Evolutionary conservation across 37 sponge, comb jelly and placozoan genomes (phyloP).

Genomic region (Oopsacas minuta): DNA sequence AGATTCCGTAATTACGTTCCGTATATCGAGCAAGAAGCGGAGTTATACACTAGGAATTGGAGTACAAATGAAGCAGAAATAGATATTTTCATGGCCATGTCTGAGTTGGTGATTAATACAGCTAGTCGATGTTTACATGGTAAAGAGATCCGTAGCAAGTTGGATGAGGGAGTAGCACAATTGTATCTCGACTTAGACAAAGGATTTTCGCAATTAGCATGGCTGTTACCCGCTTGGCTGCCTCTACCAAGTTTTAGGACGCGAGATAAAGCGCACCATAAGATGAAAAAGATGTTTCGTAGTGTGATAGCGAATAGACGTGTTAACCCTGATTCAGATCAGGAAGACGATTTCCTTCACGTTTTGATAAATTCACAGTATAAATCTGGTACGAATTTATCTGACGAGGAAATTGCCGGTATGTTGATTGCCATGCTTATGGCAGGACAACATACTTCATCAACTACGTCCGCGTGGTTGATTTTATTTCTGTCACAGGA

Average conservation of each 20-base stretch:
- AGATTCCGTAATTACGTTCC: constrained; percentile 53
- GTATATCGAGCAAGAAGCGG: constrained; percentile 52
- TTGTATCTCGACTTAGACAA: constrained; percentile 70
- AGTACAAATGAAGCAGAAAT: constrained; percentile 51
- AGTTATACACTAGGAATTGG: constrained; percentile 40
- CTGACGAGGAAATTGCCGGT: constrained; percentile 63
- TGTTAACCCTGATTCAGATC: background rate
- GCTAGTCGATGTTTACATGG: constrained; percentile 77
- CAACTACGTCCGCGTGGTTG: constrained; percentile 77
- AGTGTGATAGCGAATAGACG: constrained; percentile 41
- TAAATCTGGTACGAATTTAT: constrained; percentile 49
- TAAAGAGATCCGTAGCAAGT: constrained; percentile 43
- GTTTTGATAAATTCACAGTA: constrained; percentile 38
- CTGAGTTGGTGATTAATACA: constrained; percentile 68
- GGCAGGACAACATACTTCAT: constrained; percentile 87
- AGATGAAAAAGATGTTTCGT: constrained; percentile 58
- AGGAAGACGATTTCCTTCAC: constrained; percentile 59
- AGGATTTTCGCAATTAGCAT: constrained; percentile 60
- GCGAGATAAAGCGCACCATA: constrained; percentile 42
- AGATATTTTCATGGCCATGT: constrained; percentile 62
- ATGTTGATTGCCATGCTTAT: constrained; percentile 68
- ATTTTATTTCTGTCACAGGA: constrained; percentile 61
- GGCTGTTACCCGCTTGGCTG: constrained; percentile 76
- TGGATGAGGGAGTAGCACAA: constrained; percentile 67
- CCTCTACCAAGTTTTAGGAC: constrained; percentile 74